phyloP scores from a whole-genome alignment of 2,888 invertebrate genomes.

The Fabriciana adippe region DNA sequence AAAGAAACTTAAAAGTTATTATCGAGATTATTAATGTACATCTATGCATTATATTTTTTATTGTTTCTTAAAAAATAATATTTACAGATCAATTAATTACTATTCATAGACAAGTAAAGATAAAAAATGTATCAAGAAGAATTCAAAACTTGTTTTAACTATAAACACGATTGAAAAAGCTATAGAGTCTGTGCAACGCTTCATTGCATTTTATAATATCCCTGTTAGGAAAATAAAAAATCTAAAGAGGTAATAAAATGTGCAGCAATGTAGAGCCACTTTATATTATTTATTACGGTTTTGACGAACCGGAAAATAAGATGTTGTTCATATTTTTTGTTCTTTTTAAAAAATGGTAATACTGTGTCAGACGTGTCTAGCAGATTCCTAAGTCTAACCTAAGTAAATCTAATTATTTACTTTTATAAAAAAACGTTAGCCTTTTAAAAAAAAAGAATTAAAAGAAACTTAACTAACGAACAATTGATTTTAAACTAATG shows the following conservation, averaged over 20 bases:
- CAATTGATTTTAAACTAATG: too few relatives aligned
- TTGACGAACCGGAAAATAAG: constrained; percentile 10
- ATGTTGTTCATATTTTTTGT: background rate
- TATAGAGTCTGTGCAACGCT: constrained; percentile 14
- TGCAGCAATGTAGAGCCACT: constrained; percentile 4
- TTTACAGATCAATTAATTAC: background rate
- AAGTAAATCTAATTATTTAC: too few relatives aligned
- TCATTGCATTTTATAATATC: constrained; percentile 16
- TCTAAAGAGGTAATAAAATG: constrained; percentile 12
- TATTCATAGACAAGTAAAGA: background rate
- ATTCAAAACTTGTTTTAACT: background rate
- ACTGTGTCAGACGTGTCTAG: too few relatives aligned
- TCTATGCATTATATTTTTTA: too few relatives aligned
- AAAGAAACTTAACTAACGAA: too few relatives aligned
- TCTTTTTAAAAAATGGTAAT: background rate
- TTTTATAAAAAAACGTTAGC: too few relatives aligned
- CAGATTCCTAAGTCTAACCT: too few relatives aligned
- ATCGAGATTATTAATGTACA: too few relatives aligned
- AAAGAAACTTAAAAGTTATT: too few relatives aligned
- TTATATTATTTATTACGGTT: constrained; percentile 8
- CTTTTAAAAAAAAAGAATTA: too few relatives aligned
- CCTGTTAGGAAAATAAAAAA: constrained; percentile 19
- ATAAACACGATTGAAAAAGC: constrained; percentile 19
- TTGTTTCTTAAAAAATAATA: too few relatives aligned
- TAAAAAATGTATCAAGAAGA: constrained; percentile 12